Percentiles rank a stretch among this genome's conserved stretches.
phyloP scores from a whole-genome alignment of 92 coral and sea anemone species.

The Porites cylindrica region DNA sequence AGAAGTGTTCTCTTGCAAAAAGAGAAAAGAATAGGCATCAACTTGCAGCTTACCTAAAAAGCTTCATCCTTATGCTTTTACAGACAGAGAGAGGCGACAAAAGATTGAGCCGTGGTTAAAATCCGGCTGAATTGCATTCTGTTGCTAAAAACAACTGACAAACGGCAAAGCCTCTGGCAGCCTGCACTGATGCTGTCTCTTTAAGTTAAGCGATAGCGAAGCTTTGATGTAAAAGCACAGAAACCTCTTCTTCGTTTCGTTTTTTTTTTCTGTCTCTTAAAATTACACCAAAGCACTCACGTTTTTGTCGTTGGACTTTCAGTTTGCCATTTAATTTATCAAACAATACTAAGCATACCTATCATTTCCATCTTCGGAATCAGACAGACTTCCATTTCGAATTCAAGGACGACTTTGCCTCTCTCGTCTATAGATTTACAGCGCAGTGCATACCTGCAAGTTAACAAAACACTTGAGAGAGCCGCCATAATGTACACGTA shows the following conservation, averaged over 20 bases:
- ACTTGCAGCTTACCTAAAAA: not conserved
- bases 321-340: too few relatives aligned
- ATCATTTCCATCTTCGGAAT: slow-evolving; percentile 93
- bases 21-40: not conserved
- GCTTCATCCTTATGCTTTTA: not conserved
- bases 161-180: not conserved
- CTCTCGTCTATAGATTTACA: slow-evolving; percentile 95
- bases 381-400: slow-evolving; percentile 96
- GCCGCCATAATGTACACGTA: not conserved
- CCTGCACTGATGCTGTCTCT: too few relatives aligned
- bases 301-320: not conserved
- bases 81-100: not conserved
- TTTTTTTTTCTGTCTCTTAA: not conserved
- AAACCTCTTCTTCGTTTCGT: not conserved
- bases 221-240: not conserved
- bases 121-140: not conserved
- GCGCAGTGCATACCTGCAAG: slow-evolving; percentile 83
- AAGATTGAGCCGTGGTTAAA: not conserved
- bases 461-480: too few relatives aligned
- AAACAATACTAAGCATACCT: slow-evolving; percentile 56
- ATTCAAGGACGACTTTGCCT: slow-evolving; percentile 94
- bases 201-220: too few relatives aligned
- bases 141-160: not conserved
- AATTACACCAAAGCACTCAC: not conserved
- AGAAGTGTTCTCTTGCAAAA: not conserved